phyloP scores from a whole-genome alignment of 2,888 invertebrate genomes.

The Masnerella sp. region DNA sequence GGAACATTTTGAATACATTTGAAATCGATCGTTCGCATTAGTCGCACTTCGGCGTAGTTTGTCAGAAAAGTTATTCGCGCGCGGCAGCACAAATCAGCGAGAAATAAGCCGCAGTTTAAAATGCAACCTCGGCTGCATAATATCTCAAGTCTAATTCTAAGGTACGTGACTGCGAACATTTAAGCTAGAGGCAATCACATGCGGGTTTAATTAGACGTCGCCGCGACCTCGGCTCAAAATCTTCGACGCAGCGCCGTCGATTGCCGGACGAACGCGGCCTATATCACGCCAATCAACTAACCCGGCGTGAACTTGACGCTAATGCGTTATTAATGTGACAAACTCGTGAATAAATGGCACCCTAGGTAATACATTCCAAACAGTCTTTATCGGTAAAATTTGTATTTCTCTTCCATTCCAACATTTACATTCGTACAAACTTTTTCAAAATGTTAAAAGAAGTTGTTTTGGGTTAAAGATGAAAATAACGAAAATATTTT shows the following conservation, averaged over 20 bases:
- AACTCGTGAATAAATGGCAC: constrained; percentile 67
- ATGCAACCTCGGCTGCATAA: constrained; percentile 49
- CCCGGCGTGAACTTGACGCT: constrained; percentile 69
- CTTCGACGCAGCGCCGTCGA: constrained; percentile 36
- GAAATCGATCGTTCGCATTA: neutral
- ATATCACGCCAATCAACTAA: constrained; percentile 72
- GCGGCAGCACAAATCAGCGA: constrained; percentile 35
- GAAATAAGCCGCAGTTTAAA: constrained; percentile 37
- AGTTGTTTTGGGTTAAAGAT: no score
- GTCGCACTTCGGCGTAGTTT: constrained; percentile 6
- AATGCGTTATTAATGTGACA: constrained; percentile 74
- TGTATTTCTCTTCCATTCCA: no score
- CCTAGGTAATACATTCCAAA: constrained; percentile 3
- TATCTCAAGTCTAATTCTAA: constrained; percentile 52
- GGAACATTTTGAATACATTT: neutral
- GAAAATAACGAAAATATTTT: neutral
- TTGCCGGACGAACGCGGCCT: constrained; percentile 41
- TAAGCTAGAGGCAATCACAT: constrained; percentile 55
- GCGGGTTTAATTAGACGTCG: constrained; percentile 65
- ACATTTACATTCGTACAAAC: no score
- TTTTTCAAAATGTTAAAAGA: no score
- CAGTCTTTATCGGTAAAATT: no score
- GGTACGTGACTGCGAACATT: constrained; percentile 57
- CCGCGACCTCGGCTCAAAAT: constrained; percentile 49
- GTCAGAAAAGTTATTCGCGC: constrained; percentile 31